Evolutionary conservation across 2,888 invertebrate genomes (phyloP).

Genomic region (Caenorhabditis becei): DNA sequence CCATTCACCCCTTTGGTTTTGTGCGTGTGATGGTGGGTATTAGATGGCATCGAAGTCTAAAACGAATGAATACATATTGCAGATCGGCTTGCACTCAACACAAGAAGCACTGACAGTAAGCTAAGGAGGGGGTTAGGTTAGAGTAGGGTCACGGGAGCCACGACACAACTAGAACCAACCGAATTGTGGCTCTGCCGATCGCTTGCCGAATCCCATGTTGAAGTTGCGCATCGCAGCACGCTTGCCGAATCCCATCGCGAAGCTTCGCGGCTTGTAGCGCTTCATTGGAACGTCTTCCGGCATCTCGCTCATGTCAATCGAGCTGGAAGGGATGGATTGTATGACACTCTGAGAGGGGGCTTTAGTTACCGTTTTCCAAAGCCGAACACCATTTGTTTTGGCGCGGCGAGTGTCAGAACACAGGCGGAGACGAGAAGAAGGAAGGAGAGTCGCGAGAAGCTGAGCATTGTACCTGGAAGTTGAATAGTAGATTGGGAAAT

Average conservation of each 20-base stretch:
- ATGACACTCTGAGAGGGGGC: neutral
- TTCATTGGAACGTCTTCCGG: conserved; percentile 54
- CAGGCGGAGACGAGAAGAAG: conserved; percentile 58
- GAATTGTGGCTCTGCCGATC: conserved; percentile 46
- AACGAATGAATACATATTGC: conserved; percentile 35
- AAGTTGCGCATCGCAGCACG: conserved; percentile 64
- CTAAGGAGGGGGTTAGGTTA: conserved; percentile 7
- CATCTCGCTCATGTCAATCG: conserved; percentile 42
- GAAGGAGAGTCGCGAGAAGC: conserved; percentile 64
- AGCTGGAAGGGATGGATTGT: conserved; percentile 2
- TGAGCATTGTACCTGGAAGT: conserved; percentile 60
- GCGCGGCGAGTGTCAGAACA: conserved; percentile 56
- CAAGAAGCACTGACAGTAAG: conserved; percentile 28
- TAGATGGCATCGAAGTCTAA: conserved; percentile 57
- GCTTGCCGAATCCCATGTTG: conserved; percentile 70
- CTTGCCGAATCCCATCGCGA: conserved; percentile 74
- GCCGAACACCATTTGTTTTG: conserved; percentile 67
- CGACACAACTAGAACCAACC: conserved; percentile 20
- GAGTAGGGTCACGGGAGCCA: neutral
- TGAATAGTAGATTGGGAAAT: neutral
- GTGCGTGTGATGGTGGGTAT: conserved; percentile 37
- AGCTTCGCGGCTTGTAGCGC: conserved; percentile 61
- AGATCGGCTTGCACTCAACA: conserved; percentile 17
- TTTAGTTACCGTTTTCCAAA: conserved; percentile 64
- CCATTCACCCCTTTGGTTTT: conserved; percentile 53